These are phyloP conservation scores for Clepsis dumicolana DNA, from an alignment of 2,888 invertebrate genomes.

Conservation along the genomic window DNA sequence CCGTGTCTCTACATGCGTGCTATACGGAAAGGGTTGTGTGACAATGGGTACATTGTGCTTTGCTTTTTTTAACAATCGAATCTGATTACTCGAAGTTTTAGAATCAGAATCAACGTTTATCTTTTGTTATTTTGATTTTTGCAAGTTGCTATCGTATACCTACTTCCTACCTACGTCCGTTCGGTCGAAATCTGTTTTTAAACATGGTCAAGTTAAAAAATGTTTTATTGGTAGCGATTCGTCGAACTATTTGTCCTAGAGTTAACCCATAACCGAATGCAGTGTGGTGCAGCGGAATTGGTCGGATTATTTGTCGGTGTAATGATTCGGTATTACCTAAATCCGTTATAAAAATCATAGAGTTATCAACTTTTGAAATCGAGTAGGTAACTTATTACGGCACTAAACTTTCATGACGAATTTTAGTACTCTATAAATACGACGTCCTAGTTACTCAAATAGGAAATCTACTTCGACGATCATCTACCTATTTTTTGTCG, in stretches of 20 bases:
- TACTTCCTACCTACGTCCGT: background rate
- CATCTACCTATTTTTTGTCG: background rate
- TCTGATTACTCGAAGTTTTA: conserved; percentile 11
- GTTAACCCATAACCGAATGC: background rate
- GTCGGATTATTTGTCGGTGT: background rate
- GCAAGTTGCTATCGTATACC: background rate
- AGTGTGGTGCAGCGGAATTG: background rate
- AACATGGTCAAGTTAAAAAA: conserved; percentile 1
- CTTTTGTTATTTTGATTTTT: background rate
- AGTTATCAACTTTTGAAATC: too few species aligned
- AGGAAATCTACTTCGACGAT: background rate
- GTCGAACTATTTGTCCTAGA: background rate
- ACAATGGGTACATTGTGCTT: conserved; percentile 7
- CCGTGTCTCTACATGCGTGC: conserved; percentile 6
- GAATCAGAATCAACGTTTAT: conserved; percentile 6
- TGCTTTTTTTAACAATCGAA: conserved; percentile 23
- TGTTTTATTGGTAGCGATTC: conserved; percentile 19
- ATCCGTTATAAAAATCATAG: background rate
- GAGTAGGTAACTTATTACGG: too few species aligned
- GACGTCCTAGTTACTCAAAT: background rate
- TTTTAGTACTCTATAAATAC: background rate
- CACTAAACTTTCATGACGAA: background rate
- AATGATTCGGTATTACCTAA: too few species aligned
- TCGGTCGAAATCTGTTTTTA: conserved; percentile 6
- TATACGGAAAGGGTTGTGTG: conserved; percentile 26